Percentiles rank a stretch among this genome's conserved stretches.
phyloP scores from a whole-genome alignment of 1,140 invertebrate genomes.

The Telenomus remus region DNA sequence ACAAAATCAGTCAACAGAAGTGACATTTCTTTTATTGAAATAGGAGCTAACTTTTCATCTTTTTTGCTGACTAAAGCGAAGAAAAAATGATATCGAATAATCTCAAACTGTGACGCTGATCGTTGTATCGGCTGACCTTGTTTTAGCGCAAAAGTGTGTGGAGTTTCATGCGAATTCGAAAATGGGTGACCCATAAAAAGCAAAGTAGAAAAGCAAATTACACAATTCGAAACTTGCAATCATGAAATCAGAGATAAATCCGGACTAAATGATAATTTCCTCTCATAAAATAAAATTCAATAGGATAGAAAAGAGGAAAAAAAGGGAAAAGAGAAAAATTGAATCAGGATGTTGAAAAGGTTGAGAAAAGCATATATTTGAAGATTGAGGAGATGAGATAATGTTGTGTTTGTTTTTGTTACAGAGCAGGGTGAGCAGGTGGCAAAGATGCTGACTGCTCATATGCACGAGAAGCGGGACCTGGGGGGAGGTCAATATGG shows the following conservation, averaged over 20 bases:
- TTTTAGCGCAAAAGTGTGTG: constrained; percentile 11
- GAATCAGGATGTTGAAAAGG: no score
- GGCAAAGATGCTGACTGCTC: constrained; percentile 72
- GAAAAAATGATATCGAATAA: neutral
- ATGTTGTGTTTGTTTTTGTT: neutral
- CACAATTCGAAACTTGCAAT: constrained; percentile 12
- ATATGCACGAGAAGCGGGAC: constrained; percentile 72
- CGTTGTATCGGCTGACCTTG: constrained; percentile 18
- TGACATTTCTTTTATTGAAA: no score
- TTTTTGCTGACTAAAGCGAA: no score
- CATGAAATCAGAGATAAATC: no score
- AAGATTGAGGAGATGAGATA: neutral
- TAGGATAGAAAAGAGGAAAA: no score
- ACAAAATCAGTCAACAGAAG: no score
- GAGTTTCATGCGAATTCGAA: constrained; percentile 20
- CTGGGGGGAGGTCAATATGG: constrained; percentile 68
- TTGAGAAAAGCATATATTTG: no score
- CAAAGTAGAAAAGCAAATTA: constrained; percentile 1
- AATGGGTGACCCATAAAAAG: constrained; percentile 24
- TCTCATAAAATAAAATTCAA: no score
- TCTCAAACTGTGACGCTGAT: constrained; percentile 8
- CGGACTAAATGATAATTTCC: no score
- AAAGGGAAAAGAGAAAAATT: no score
- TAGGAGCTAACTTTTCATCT: no score
- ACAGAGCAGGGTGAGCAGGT: constrained; percentile 68